A percentile compares a stretch with the other conserved stretches of the same genome.
Conservation (phyloP, 1,140 invertebrate genomes). For the Drosophila lowei region DNA sequence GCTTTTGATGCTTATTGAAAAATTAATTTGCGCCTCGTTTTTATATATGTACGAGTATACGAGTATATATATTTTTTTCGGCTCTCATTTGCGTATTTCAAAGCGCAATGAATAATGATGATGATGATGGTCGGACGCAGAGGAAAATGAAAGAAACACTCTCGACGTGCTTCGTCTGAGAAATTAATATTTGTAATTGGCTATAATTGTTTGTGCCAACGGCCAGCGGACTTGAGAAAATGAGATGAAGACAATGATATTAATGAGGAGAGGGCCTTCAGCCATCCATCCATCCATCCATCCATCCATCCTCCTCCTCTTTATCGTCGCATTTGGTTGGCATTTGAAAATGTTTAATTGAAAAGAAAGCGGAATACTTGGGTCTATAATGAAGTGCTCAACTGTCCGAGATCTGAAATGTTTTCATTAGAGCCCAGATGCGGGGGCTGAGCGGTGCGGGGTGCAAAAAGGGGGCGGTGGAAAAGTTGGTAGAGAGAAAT, state of each 20-base stretch:
- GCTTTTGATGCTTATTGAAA: conserved; percentile 81
- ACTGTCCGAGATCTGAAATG: conserved; percentile 51
- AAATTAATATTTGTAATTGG: conserved; percentile 82
- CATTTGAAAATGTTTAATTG: conserved; percentile 72
- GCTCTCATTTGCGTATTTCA: conserved; percentile 79
- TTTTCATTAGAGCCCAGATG: conserved; percentile 49
- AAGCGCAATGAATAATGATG: conserved; percentile 76
- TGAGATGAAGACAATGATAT: conserved; percentile 45
- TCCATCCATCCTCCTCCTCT: no score
- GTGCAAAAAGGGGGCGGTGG: conserved; percentile 1
- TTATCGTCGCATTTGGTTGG: conserved; percentile 39
- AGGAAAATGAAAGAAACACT: conserved; percentile 48
- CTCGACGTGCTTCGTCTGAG: conserved; percentile 71
- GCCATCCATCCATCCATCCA: no score
- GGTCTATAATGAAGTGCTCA: conserved; percentile 60
- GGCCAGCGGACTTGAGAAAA: conserved; percentile 32
- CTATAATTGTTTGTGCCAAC: conserved; percentile 78
- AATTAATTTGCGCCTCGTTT: conserved; percentile 79
- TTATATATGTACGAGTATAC: conserved; percentile 12
- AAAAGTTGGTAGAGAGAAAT: conserved; percentile 8
- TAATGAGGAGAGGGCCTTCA: conserved; percentile 39
- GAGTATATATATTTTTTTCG: conserved; percentile 18
- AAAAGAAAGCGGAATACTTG: conserved; percentile 68
- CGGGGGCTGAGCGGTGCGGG: background rate
- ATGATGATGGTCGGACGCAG: conserved; percentile 60